Evolutionary conservation across 2,797 vertebrate species (phyloP).

Genomic region (Hydrocynus forskahlii): DNA sequence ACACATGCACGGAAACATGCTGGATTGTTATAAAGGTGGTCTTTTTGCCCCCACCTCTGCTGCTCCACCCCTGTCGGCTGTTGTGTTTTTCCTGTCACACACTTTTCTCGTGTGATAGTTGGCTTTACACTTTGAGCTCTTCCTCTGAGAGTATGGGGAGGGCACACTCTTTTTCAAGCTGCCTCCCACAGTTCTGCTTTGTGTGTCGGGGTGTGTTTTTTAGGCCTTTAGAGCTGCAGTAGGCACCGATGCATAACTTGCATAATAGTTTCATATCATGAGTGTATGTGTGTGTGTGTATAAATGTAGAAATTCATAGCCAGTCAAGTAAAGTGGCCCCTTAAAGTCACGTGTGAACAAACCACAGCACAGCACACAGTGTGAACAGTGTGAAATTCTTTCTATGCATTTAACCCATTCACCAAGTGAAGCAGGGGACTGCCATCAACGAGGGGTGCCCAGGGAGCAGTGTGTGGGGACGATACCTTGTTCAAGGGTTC

Average conservation of each 20-base stretch:
- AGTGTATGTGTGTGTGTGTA: neutral
- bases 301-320: no score
- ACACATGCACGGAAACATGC: neutral
- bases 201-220: neutral
- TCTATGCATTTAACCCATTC: no score
- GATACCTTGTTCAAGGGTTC: no score
- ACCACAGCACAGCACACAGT: no score
- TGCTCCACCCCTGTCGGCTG: neutral
- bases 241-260: neutral
- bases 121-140: slow-evolving; percentile 45
- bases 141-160: slow-evolving; percentile 54
- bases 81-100: neutral
- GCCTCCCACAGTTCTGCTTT: slow-evolving; percentile 53
- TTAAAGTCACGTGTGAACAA: slow-evolving; percentile 18
- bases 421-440: no score
- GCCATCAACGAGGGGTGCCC: no score
- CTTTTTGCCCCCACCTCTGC: neutral
- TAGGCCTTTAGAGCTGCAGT: slow-evolving; percentile 12
- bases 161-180: slow-evolving; percentile 50
- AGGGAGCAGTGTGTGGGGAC: no score
- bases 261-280: neutral
- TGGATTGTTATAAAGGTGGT: neutral
- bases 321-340: no score
- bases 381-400: no score
- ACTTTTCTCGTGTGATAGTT: slow-evolving; percentile 52